Evolutionary conservation across 2,888 invertebrate species (phyloP).

Genomic region (Coelinius sp.): DNA sequence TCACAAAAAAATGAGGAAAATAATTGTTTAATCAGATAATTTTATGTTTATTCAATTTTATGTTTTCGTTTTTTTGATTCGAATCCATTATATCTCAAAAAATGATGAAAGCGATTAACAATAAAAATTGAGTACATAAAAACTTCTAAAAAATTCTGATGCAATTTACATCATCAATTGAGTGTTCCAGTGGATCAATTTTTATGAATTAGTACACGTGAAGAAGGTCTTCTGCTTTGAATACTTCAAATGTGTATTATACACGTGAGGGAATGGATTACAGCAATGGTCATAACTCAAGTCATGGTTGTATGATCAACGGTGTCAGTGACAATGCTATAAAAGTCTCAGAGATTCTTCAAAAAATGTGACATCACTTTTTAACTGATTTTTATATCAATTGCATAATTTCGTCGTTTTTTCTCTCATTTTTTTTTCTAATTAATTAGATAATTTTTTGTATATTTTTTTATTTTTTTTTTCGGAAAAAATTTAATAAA

Average conservation of each 20-base stretch:
- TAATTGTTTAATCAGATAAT: too few species aligned
- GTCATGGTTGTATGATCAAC: constrained; percentile 46
- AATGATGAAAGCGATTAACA: too few species aligned
- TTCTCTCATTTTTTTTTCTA: too few species aligned
- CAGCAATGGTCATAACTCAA: background rate
- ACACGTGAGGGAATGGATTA: background rate
- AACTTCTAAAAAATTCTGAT: too few species aligned
- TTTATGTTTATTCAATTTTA: too few species aligned
- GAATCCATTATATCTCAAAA: too few species aligned
- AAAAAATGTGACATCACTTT: background rate
- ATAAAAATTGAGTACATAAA: too few species aligned
- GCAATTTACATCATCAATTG: background rate
- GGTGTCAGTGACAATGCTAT: constrained; percentile 45
- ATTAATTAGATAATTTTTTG: too few species aligned
- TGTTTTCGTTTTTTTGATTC: too few species aligned
- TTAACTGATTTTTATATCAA: background rate
- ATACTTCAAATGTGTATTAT: background rate
- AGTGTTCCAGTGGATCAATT: background rate
- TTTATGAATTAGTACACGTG: background rate
- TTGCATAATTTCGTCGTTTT: background rate
- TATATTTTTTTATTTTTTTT: too few species aligned
- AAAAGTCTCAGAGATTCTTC: background rate
- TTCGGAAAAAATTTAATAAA: too few species aligned
- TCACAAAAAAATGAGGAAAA: too few species aligned
- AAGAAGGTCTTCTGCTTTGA: background rate